These are phyloP conservation scores for Philonicus albiceps DNA, from an alignment of 2,888 invertebrate species.

Conservation along the genomic window DNA sequence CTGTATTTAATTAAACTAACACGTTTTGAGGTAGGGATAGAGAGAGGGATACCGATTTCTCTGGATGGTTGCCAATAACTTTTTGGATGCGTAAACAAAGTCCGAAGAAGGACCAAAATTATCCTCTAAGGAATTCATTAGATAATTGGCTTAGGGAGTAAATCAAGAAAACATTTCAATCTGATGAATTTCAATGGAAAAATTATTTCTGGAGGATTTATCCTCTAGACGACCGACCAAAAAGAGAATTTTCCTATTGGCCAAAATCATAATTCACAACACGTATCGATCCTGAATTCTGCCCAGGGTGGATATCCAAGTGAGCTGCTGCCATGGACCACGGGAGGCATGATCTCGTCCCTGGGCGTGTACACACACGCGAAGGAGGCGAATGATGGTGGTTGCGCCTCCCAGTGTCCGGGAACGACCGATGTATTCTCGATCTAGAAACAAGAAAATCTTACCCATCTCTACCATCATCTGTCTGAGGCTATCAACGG, in stretches of 20 bases:
- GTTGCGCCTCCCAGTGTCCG: background rate
- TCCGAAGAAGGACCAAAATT: background rate
- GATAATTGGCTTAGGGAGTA: conserved; percentile 48
- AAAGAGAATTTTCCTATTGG: conserved; percentile 1
- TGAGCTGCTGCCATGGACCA: background rate
- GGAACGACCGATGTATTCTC: conserved; percentile 25
- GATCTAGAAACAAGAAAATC: conserved; percentile 35
- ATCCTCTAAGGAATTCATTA: conserved; percentile 44
- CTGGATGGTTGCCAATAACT: background rate
- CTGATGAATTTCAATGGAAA: conserved; percentile 44
- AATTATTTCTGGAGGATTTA: conserved; percentile 40
- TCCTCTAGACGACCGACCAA: conserved; percentile 16
- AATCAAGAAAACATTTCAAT: conserved; percentile 47
- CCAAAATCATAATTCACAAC: conserved; percentile 42
- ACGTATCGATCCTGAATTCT: conserved; percentile 36
- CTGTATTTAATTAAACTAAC: conserved; percentile 24
- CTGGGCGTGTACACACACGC: background rate
- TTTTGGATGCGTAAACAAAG: conserved; percentile 21
- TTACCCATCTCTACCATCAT: conserved; percentile 3
- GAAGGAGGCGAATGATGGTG: background rate
- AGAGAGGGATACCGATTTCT: background rate
- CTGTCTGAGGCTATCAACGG: conserved; percentile 31
- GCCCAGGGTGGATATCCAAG: background rate
- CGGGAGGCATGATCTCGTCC: background rate
- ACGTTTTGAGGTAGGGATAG: background rate